Base-by-base conservation (phyloP, 2,797 vertebrate genomes). In the Chloroceryle inda region DNA sequence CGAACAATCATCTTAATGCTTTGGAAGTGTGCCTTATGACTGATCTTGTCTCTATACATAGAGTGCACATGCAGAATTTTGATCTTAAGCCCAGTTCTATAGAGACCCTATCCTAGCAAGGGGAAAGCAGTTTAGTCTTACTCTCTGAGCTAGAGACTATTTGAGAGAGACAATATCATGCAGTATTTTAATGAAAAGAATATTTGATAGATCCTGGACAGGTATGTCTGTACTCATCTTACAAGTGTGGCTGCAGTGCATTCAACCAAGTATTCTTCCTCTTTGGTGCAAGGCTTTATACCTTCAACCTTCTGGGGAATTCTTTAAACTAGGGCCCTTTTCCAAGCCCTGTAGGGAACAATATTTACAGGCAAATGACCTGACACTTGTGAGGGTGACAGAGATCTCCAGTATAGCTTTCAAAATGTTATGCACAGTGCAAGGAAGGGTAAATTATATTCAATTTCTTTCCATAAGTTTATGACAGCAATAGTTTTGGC, bases 401-500 rank as follows among this genome's bases (percentile, higher is more conserved):
- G 47, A 71, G 11, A 67, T 68, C 10, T 18, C 29, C 9, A 29
- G 23, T 42, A 40, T 12, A 53, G 12, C 18, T 93, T 95, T 85
- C 38, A 77, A 82, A 85, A 73, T n/a, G 1, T 55, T 81, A 73
- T 33, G 44, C 20, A 44, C 18, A 96, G 12, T 35, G 38, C 63
- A 96, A 88, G 67, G 38, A 37, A 94, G 67, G 71, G 64, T 85
- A 95, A 76, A 93, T 93, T 90, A 79, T 90, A 94, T 67, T 71
- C 21, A 74, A 80, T 44, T 80, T 89, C 44, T 72, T 87, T 87
- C 86, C 77, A 75, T 37, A 93, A 95, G 23, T 79, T 93, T 93
- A 95, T 86, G 90, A 35, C 90, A 95, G 81, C 80, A 93, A 96
- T 78, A 85, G 81, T 83, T 72, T 91, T 88, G 80, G 79, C 55